Base-by-base conservation (phyloP, 2,888 invertebrate genomes). In the Perizoma flavofasciatum region DNA sequence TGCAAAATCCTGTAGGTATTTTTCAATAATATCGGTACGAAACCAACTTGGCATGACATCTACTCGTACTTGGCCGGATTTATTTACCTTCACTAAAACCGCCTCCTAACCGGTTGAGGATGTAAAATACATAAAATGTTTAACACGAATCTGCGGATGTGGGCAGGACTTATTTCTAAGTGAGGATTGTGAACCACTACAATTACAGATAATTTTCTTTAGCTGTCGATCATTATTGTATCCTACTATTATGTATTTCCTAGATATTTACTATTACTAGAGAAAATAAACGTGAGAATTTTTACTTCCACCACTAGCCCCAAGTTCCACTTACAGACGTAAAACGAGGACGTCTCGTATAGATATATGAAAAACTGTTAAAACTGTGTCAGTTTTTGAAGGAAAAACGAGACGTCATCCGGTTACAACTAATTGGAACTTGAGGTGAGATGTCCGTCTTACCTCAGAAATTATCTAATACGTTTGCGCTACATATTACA, bases 51-150 rank as follows among this genome's bases (percentile, higher is more conserved):
- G 6, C n/a, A 9, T 4, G 10, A n/a, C 22, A 45, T 9, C 5
- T 10, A 6, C 11, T 37, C 10, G 3, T 10, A 32, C 39, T 50
- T 50, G 5, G 6, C 33, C 45, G 6, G 39, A 49, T 43, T 43
- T 49, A 43, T 48, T 34, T 35, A 55, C 44, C 45, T 80, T 79
- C 78, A 74, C 74, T 77, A 61, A 78, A 82, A 78, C 79, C 65
- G 73, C 77, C 69, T 78, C 67, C 77, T 72, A 77, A 83, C 82
- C 85, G 83, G 84, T 83, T 70, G 10, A 47, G 72, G 69, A 73
- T 77, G 78, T 78, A 80, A 81, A 71, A 74, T 59, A 76, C 71
- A 72, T 73, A 77, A 71, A 77, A 76, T 77, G 70, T 3, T 32
- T 41, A 41, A 35, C 50, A 52, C 49, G 45, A 59, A 46, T 55